phyloP scores from a whole-genome alignment of 64 coral and sea anemone genomes.

The Montipora sp. region DNA sequence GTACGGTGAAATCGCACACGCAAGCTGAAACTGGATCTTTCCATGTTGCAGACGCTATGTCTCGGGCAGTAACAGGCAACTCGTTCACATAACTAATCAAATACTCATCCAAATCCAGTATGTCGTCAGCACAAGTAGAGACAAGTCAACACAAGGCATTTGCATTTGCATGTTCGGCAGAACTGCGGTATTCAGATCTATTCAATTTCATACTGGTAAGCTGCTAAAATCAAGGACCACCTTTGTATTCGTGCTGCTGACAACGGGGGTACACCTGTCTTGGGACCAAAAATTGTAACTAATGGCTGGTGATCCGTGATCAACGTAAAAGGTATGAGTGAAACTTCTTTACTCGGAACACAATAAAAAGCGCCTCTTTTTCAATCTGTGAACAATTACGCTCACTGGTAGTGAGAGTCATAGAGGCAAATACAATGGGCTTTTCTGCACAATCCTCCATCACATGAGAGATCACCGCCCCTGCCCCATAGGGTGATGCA shows the following conservation, averaged over 20 bases:
- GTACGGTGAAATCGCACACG: neutral
- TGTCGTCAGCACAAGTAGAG: neutral
- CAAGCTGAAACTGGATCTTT: neutral
- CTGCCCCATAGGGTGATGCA: too few species aligned
- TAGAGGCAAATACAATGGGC: neutral
- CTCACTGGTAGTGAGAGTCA: neutral
- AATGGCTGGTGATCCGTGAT: conserved; percentile 4
- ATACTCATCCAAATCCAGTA: neutral
- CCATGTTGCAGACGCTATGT: neutral
- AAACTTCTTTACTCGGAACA: too few species aligned
- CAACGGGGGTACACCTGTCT: neutral
- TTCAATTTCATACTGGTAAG: conserved; percentile 2
- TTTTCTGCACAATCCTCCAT: neutral
- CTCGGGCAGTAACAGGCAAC: neutral
- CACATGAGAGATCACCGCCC: too few species aligned
- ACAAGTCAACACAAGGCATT: neutral
- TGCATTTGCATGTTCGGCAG: neutral
- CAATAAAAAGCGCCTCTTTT: neutral
- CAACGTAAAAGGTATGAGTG: neutral
- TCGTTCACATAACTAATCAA: neutral
- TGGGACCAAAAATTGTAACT: neutral
- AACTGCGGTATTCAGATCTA: neutral
- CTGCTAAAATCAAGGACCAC: neutral
- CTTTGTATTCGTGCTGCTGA: neutral
- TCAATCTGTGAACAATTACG: neutral